These are phyloP conservation scores for Spheniscus mendiculus DNA, from an alignment of 2,113 vertebrate species.

Conservation along the genomic window DNA sequence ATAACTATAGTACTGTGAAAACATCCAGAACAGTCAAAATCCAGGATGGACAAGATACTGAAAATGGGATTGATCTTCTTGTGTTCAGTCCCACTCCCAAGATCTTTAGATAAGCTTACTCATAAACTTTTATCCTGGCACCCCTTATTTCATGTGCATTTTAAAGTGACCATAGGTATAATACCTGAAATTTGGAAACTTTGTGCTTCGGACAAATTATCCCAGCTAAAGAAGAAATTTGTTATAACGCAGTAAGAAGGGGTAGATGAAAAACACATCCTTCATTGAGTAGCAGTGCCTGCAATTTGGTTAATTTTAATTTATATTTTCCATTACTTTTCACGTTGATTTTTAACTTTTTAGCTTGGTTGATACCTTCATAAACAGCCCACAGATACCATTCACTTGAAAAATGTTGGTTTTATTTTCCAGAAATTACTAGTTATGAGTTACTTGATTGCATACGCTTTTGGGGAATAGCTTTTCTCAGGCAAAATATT, in stretches of 20 bases:
- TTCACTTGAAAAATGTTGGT: neutral
- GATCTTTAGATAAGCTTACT: neutral
- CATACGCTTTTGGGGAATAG: neutral
- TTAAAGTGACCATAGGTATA: neutral
- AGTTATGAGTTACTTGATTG: neutral
- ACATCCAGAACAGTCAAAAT: neutral
- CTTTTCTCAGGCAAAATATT: neutral
- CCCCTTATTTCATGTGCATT: neutral
- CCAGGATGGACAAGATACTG: neutral
- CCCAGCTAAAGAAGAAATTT: neutral
- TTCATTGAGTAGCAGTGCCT: neutral
- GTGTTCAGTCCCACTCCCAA: neutral
- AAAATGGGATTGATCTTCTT: neutral
- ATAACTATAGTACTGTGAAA: neutral
- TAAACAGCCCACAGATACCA: neutral
- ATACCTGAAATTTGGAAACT: neutral
- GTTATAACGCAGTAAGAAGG: neutral
- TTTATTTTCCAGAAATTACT: neutral
- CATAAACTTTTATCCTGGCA: neutral
- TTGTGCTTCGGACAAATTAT: neutral
- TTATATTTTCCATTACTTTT: neutral
- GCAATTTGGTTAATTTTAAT: neutral
- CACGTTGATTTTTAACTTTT: neutral
- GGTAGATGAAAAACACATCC: neutral
- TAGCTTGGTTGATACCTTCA: neutral